Evolutionary conservation across 2,113 vertebrate species (phyloP), one percentile per base, ranked within the genome.

Genomic region (Orycteropus afer): DNA sequence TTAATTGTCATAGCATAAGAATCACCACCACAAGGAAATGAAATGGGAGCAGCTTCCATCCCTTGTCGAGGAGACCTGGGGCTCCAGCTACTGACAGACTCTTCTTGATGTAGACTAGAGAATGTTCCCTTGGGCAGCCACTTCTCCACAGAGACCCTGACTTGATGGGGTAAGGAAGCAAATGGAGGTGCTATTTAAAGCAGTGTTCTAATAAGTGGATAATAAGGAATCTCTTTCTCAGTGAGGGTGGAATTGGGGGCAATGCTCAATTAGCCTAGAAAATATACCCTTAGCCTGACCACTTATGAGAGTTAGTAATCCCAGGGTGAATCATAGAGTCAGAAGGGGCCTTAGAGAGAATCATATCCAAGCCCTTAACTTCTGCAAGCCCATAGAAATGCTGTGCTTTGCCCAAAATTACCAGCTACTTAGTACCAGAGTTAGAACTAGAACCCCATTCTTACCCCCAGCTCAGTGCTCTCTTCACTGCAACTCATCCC

Each of bases 101-200:
- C 88, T 85, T 95, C 97, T 61, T 73, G 77, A 95, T 90, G 92
- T 57, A 94, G 96, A 93, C 83, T 76, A 61, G 92, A 83, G 93
- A 83, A 13, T 37, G 91, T 85, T 96, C 98, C 94, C 81, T 0
- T 78, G 97, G 97, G 97, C 94, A 79, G 79, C 91, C 7, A 80
- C 79, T 88, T 86, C 96, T 97, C 97, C 96, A 49, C 69, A 55
- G 97, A 96, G 94, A 90, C 90, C 95, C 95, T 20, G 18, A 86
- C 77, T 92, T 95, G 94, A 88, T 97, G 93, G 97, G 90, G 95
- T 95, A 97, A 97, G 98, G 97, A 89, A 93, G 89, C 88, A 97
- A 97, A 97, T 91, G 81, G 95, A 96, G 97, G 96, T 95, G 89
- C 97, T 98, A 97, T 98, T 98, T 97, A 98, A 98, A 98, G 96